Base-by-base conservation (phyloP, 2,113 vertebrate species). In the Neolamprologus sp. region DNA sequence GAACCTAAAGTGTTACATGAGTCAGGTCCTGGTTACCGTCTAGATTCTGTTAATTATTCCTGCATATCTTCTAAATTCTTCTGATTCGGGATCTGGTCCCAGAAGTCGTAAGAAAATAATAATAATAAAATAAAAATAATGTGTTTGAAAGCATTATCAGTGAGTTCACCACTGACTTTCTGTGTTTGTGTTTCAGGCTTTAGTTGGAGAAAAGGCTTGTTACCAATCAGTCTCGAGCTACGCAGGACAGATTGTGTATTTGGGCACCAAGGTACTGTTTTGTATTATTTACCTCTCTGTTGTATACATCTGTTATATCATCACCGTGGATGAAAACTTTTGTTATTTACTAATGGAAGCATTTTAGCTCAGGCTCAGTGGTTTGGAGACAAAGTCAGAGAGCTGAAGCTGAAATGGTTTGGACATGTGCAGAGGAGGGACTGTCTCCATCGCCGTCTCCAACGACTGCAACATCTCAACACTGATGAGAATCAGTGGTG, bases 121-220 rank as follows among this genome's bases (percentile, higher is more conserved):
- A 28, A 14, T 57, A 23, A 26, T 26, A n/a, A 6, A 23, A 57
- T 14, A 14, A 17, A 10, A 31, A 31, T 5, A 17, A 31, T 14
- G 5, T 31, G 28, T 33, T 33, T 31, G 57, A 31, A 37, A 33
- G 19, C 12, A 26, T 81, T 45, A 11, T 45, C 26, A 12, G 1
- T 57, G 35, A 55, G 17, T 40, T 58, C 23, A n/a, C 19, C 6
- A 28, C 13, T 6, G 26, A 40, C 35, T 23, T 4, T 16, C 23
- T 49, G 8, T 79, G 33, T 33, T 6, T 78, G 23, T 85, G 17
- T 91, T 88, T 2, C 88, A 99, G 99, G 98, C 99, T 16, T 79
- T 99, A 83, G 99, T 99, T 21, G 99, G 98, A 91, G 99, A 99
- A 88, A 99, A 98, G 88, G 98, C 99, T 84, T 99, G 99, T 85